Base-by-base conservation (phyloP, 2,797 vertebrate genomes). In the Euphonia xanthogaster region DNA sequence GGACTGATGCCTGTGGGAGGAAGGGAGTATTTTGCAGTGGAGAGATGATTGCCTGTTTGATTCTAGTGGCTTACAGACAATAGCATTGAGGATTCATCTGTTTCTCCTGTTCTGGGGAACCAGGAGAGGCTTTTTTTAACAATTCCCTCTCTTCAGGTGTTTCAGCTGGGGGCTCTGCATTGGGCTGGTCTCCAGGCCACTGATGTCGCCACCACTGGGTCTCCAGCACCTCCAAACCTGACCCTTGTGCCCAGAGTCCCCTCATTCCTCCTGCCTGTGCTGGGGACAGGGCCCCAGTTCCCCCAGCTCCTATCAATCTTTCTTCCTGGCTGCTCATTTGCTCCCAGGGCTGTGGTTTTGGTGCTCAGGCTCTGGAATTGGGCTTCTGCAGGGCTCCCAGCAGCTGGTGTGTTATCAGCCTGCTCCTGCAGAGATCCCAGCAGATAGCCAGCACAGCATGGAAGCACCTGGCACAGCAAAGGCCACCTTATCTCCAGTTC, bases 1-100 rank as follows among this genome's bases (percentile, higher is more conserved):
- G 95, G 91, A 94, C 95, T 95, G 95, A 96, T 93, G 93, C 91
- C 94, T 96, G 90, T 96, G 96, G 96, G 96, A 96, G 95, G 94
- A 91, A 93, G 96, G 96, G 95, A 94, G 93, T 91, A 67, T 94
- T 95, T 94, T 96, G 82, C 93, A 90, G 83, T 2, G 6, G 55
- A 86, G 76, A 91, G 91, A 89, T 94, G 93, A 96, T 94, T 96
- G 95, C 90, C 86, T 95, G 91, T 90, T 96, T 86, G 90, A 95
- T 94, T 95, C 79, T 85, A 88, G 85, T 79, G 82, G 58, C 85
- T 94, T 90, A 47, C 85, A 94, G 94, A 95, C 91, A 94, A 91
- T 91, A 94, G 88, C 76, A 22, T 50, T 61, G 85, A 94, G 82
- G 82, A 93, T 91, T 94, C 90, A 75, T 91, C 90, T 17, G 1